A percentile compares a stretch with the other conserved stretches of the same genome.
phyloP scores from a whole-genome alignment of 2,888 invertebrate species.

The Norana najaformis region DNA sequence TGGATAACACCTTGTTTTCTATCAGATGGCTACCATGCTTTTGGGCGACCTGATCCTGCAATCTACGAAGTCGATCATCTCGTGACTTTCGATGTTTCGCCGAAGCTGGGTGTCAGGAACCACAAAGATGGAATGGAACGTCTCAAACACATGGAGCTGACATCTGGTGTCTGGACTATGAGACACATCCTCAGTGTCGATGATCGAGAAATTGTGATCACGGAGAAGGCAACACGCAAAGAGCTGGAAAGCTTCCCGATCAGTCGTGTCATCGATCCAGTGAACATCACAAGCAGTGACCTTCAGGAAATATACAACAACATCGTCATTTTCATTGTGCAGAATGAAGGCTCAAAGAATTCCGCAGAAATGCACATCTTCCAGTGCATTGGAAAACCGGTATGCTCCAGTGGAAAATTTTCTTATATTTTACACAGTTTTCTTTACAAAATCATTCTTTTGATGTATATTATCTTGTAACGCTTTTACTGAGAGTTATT shows the following conservation, averaged over 20 bases:
- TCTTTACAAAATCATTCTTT: too few species aligned
- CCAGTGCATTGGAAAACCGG: conserved; percentile 24
- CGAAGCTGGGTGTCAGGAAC: conserved; percentile 22
- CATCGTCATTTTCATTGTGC: conserved; percentile 32
- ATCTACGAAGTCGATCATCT: conserved; percentile 32
- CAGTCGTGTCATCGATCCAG: conserved; percentile 9
- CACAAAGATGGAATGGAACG: conserved; percentile 29
- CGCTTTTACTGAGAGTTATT: not conserved
- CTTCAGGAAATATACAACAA: conserved; percentile 27
- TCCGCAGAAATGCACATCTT: conserved; percentile 31
- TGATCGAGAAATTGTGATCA: conserved; percentile 28
- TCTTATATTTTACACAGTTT: not conserved
- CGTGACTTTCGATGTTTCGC: conserved; percentile 26
- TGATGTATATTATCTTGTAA: not conserved
- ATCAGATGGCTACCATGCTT: not conserved
- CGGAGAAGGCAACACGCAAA: conserved; percentile 26
- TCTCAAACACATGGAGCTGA: conserved; percentile 28
- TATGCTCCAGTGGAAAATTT: not conserved
- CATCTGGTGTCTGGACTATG: conserved; percentile 32
- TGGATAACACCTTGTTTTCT: not conserved
- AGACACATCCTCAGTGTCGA: conserved; percentile 25
- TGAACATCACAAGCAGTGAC: not conserved
- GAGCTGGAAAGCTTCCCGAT: conserved; percentile 31
- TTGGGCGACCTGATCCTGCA: conserved; percentile 19
- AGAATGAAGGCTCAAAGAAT: conserved; percentile 20